Evolutionary conservation across 2,113 vertebrate genomes (phyloP).

Genomic region (Sinosuthora webbiana): DNA sequence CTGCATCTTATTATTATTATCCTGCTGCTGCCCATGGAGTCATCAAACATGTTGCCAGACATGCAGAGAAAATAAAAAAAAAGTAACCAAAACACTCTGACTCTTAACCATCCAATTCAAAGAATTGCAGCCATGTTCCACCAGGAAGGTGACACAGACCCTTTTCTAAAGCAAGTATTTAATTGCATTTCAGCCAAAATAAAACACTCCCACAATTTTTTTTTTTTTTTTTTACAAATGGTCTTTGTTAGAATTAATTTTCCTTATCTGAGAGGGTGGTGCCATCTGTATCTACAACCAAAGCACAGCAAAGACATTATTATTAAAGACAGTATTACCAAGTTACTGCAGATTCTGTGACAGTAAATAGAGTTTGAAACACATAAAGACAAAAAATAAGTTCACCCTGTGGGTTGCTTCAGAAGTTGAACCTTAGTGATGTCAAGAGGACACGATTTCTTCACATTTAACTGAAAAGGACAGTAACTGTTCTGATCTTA

Average conservation of each 20-base stretch:
- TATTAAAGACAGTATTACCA: not conserved
- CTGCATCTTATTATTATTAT: not conserved
- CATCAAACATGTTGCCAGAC: not conserved
- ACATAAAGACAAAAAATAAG: not conserved
- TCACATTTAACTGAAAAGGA: not conserved
- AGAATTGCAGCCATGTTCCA: not conserved
- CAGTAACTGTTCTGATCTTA: not conserved
- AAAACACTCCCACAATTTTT: accelerated
- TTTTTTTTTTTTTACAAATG: not conserved
- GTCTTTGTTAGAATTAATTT: not conserved
- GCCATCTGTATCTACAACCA: not conserved
- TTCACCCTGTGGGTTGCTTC: not conserved
- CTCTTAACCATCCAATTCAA: not conserved
- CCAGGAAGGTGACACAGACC: not conserved
- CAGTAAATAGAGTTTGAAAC: not conserved
- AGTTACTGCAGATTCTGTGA: not conserved
- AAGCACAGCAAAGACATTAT: not conserved
- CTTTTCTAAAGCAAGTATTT: not conserved
- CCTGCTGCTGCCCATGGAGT: not conserved
- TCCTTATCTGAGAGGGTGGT: not conserved
- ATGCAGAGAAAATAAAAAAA: not conserved
- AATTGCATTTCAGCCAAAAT: not conserved
- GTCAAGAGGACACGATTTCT: not conserved
- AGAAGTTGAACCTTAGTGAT: not conserved
- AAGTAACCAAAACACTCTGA: not conserved